Base-by-base conservation (phyloP, 2,888 invertebrate species). In the Charanyca ferruginea region DNA sequence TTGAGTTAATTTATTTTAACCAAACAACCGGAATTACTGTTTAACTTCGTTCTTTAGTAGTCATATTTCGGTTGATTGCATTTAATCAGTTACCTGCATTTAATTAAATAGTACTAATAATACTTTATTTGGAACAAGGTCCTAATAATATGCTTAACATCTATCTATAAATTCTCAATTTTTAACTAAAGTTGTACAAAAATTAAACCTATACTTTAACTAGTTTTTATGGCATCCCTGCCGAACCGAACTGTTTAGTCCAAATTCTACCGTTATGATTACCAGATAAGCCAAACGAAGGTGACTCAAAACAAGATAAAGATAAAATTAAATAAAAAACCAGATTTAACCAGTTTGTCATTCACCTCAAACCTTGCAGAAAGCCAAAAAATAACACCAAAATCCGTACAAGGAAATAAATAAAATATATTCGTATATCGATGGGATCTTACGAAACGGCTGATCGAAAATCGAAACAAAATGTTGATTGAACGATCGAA, bases 401-500 rank as follows among this genome's bases (percentile, higher is more conserved):
- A 32, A 54, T 23, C 16, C 22, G 23, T 23, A 8, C 11, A 54
- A 51, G 20, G 38, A 62, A 63, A 51, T 32, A 6, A 23, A 54
- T 49, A 32, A 2, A 38, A 38, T 38, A 18, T 49, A 85, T 83
- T 32, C 83, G 86, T 85, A 86, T 83, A 83, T 75, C 77, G 83
- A 85, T 83, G 61, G 66, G 73, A 77, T 66, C 82, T 87, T 87
- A 84, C 85, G 85, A 84, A 85, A 87, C 68, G 47, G 51, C 54
- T 82, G 76, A 85, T 86, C 79, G 78, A 81, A 85, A 47, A 63
- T 52, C 41, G 47, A 68, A 41, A 88, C 87, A 85, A 87, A 84
- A 89, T 87, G 86, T 63, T 82, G 76, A 79, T 63, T 71, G 57
- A 66, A 66, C 83, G 80, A 85, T 87, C 79, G 80, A 81, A 86